These are phyloP conservation scores for Genyomyrus donnyi DNA, from an alignment of 2,113 vertebrate species.

Conservation along the genomic window DNA sequence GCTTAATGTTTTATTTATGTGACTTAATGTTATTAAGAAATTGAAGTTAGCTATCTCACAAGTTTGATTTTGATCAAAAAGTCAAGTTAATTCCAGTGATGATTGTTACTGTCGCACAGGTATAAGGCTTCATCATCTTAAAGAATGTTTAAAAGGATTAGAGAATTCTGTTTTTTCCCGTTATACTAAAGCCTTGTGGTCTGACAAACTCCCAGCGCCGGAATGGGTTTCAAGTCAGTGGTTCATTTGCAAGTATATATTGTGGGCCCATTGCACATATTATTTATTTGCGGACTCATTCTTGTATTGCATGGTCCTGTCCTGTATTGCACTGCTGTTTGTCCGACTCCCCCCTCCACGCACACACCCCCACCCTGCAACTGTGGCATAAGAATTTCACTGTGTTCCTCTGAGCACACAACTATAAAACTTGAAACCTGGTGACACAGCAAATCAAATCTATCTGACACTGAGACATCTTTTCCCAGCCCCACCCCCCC, in stretches of 20 bases:
- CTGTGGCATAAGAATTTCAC: background rate
- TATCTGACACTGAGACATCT: background rate
- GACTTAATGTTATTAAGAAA: background rate
- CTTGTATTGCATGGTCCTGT: background rate
- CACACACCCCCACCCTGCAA: background rate
- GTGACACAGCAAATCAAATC: background rate
- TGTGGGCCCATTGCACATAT: background rate
- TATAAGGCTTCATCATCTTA: background rate
- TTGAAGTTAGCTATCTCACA: background rate
- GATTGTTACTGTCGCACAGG: background rate
- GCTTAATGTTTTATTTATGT: background rate
- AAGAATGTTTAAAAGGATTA: background rate
- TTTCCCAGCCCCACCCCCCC: background rate
- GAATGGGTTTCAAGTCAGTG: background rate
- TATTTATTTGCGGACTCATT: background rate
- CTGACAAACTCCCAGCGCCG: background rate
- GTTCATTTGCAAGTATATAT: background rate
- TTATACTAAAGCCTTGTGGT: background rate
- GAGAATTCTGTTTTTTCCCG: background rate
- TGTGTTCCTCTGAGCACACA: background rate
- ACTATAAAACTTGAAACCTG: background rate
- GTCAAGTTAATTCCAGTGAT: background rate
- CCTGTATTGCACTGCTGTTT: background rate
- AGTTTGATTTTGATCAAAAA: background rate
- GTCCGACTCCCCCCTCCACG: background rate